phyloP scores from a whole-genome alignment of 2,113 vertebrate genomes.

The Chinchilla lanigera region DNA sequence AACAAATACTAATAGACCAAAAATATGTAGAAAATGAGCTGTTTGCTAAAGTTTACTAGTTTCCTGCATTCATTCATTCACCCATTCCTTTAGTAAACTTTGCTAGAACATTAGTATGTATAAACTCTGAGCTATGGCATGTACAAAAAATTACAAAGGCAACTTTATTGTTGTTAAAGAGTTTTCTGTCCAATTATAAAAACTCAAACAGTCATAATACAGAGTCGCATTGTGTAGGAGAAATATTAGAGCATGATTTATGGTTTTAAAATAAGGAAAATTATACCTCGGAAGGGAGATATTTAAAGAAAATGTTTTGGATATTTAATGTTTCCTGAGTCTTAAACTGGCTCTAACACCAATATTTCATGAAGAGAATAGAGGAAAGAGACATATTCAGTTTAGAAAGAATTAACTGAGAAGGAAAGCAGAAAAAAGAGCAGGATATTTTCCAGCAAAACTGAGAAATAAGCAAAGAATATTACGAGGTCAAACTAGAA shows the following conservation, averaged over 20 bases:
- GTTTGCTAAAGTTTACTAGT: neutral
- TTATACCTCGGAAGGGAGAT: neutral
- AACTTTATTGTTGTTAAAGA: neutral
- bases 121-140: neutral
- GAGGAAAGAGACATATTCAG: neutral
- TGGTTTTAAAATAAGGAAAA: constrained; percentile 38
- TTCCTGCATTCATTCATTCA: constrained; percentile 14
- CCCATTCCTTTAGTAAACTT: constrained; percentile 36
- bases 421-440: neutral
- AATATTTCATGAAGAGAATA: neutral
- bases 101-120: neutral
- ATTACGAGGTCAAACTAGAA: neutral
- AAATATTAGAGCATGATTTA: constrained; percentile 11
- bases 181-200: constrained; percentile 33
- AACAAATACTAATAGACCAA: neutral
- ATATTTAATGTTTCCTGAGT: neutral
- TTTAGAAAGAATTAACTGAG: neutral
- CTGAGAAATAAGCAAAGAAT: neutral
- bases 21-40: neutral
- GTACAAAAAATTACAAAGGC: neutral
- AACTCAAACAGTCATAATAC: neutral
- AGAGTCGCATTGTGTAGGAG: neutral
- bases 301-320: constrained; percentile 16
- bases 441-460: neutral
- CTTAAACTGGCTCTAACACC: constrained; percentile 9